Base-by-base conservation (phyloP, 2,888 invertebrate species). In the Lasioglossum vierecki region DNA sequence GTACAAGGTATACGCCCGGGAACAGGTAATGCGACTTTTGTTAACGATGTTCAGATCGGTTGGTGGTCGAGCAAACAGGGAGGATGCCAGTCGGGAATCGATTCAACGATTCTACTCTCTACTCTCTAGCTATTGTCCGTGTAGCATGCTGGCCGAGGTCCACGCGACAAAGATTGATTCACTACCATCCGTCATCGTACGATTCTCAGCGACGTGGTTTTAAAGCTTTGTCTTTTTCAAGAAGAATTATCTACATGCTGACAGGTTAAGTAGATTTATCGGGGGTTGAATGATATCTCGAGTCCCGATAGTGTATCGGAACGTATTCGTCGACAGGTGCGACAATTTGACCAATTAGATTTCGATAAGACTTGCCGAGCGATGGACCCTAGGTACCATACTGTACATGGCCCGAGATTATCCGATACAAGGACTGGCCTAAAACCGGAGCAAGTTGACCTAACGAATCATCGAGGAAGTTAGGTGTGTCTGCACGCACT, bases 141-240 rank as follows among this genome's bases (percentile, higher is more conserved):
- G 5, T 60, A 60, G 60, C n/a, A 15, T n/a, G 22, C 39, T 53
- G 53, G 30, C 22, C 35, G 76, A 18, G 30, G 30, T 70, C 44
- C 41, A 26, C 68, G 44, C 18, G n/a, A 26, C 11, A 26, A 26
- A 60, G 44, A 41, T 39, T 22, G 39, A 44, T 71, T 26, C 49
- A 53, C 30, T n/a, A 18, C 9, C 15, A 30, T 26, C 68, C 41
- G 68, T 68, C 15, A 49, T 68, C 60, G 13, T 26, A 60, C 46
- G 76, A 77, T 77, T 39, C 76, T 18, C 53, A 15, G 13, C 15
- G 60, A 26, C 60, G 60, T 13, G 26, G 26, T 26, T 60, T 60
- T 26, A 26, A 60, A 30, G 13, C 5, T 60, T 26, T 60, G 26
- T 26, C 60, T 60, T 60, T 13, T 60, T 26, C 13, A 26, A 26